Evolutionary conservation across 2,113 vertebrate species (phyloP).

Genomic region (Oxyura jamaicensis): DNA sequence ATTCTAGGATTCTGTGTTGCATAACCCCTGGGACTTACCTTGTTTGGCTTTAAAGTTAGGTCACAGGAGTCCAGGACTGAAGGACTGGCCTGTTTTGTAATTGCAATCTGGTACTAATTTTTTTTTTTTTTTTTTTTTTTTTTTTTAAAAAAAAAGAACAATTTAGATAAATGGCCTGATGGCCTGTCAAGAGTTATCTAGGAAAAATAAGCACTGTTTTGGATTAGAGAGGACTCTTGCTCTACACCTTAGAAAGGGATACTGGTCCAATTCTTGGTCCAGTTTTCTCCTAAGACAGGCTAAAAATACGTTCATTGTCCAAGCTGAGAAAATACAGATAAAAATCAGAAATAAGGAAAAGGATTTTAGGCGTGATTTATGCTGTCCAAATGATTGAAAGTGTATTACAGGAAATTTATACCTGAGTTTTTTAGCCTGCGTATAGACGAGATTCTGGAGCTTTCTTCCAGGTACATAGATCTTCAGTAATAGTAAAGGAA

Average conservation of each 20-base stretch:
- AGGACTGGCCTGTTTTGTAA: not conserved
- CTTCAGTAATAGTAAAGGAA: not conserved
- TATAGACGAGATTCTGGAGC: not conserved
- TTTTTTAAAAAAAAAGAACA: not conserved
- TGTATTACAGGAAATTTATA: not conserved
- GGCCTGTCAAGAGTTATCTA: not conserved
- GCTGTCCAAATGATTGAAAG: not conserved
- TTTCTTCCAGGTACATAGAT: not conserved
- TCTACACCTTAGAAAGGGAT: not conserved
- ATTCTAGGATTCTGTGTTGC: too few species aligned
- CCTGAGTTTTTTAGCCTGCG: not conserved
- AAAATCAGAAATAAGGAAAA: not conserved
- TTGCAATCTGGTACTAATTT: not conserved
- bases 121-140: too few species aligned
- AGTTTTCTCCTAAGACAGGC: not conserved
- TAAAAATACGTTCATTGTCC: not conserved
- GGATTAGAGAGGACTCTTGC: not conserved
- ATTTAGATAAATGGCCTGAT: not conserved
- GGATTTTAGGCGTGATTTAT: not conserved
- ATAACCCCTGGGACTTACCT: not conserved
- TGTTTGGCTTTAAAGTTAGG: not conserved
- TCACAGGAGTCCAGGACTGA: not conserved
- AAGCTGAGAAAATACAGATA: not conserved
- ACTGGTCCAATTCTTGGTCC: not conserved
- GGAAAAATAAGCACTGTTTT: not conserved